These are phyloP conservation scores for Linurgus olivaceus DNA, from an alignment of 2,797 vertebrate species.

Conservation along the genomic window DNA sequence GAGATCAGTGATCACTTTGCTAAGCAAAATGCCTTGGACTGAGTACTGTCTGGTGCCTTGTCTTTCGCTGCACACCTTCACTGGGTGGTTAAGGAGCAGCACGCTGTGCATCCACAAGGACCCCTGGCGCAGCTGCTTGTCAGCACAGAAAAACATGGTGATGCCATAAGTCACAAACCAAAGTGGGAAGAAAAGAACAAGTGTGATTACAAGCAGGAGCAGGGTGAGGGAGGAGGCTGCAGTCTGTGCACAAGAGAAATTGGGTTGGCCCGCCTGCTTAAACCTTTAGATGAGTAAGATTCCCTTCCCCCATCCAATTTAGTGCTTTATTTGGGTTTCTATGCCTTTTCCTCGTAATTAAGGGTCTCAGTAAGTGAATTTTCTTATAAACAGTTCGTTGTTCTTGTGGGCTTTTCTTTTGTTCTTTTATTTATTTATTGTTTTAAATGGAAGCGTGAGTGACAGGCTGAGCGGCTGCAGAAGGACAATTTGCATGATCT, in stretches of 20 bases:
- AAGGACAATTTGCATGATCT: slow-evolving; percentile 69
- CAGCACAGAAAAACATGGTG: background rate
- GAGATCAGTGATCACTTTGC: background rate
- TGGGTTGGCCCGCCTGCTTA: background rate
- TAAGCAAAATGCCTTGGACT: background rate
- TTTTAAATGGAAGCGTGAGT: slow-evolving; percentile 33
- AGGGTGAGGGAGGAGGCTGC: background rate
- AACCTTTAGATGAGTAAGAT: background rate
- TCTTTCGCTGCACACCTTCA: background rate
- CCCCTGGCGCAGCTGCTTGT: background rate
- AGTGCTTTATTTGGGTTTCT: slow-evolving; percentile 7
- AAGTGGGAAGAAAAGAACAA: background rate
- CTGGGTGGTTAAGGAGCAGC: background rate
- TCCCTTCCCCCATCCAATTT: slow-evolving; percentile 1
- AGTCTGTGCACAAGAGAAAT: background rate
- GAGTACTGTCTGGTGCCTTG: background rate
- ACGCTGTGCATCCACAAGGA: background rate
- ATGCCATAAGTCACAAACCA: background rate
- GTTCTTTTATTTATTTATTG: slow-evolving; percentile 52
- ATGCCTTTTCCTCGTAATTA: background rate
- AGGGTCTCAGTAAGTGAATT: background rate
- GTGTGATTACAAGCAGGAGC: background rate
- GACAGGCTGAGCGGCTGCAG: slow-evolving; percentile 6
- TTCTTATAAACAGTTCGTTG: background rate
- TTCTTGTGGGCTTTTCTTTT: slow-evolving; percentile 4